Base-by-base conservation (phyloP, 2,888 invertebrate genomes). In the Phengaris arion region DNA sequence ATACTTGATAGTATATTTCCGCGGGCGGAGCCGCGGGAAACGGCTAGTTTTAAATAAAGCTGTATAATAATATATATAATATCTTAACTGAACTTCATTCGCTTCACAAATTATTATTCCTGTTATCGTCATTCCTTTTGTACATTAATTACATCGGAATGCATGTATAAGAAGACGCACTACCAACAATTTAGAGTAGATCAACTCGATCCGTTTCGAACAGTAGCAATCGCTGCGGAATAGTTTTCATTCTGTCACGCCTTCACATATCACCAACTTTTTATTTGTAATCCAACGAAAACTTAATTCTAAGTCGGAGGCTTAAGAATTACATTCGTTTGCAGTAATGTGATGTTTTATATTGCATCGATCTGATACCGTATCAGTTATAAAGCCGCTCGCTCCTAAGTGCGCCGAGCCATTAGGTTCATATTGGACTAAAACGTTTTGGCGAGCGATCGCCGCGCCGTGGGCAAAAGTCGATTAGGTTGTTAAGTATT, bases 401-500 rank as follows among this genome's bases (percentile, higher is more conserved):
- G 22, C 55, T 46, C 77, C 80, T 82, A 85, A 84, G 83, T 81
- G 82, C 81, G 79, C 72, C 68, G 68, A 80, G 83, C 82, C 80
- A 81, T 86, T 87, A 84, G 84, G 85, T 85, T 82, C 81, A 86
- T 80, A 85, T 87, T 87, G 81, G 81, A 81, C 83, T 83, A 83
- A 77, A 78, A 73, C 74, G 46, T 74, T 75, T 77, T 70, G 78
- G 76, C 78, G 77, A 77, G 75, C 76, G 74, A 78, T 77, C 80
- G 74, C 79, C 78, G 79, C 80, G 74, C 79, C 78, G 79, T 76
- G 82, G 85, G 84, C 80, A 81, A 79, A 78, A 79, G 83, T 85
- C 87, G 86, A 89, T 89, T 87, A 85, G 85, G 82, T 86, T 82
- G 85, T 85, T 83, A 81, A 84, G 85, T 83, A 86, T 86, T 87